Conservation (phyloP, 2,888 invertebrate genomes). For the Dryococelus australis region DNA sequence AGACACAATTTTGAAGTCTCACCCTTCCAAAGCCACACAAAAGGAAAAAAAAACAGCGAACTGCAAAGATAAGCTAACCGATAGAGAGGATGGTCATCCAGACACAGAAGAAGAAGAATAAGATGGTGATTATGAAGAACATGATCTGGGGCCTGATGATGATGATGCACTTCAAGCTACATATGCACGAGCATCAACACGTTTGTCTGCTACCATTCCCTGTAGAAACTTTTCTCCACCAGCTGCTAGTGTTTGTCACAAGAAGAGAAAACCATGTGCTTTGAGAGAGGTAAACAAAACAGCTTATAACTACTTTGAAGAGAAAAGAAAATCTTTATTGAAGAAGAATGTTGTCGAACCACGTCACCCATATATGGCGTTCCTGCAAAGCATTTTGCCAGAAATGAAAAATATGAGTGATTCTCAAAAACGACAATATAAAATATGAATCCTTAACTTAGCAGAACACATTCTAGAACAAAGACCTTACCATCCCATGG, state of each 20-base stretch:
- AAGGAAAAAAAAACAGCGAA: not conserved
- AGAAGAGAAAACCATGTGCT: not conserved
- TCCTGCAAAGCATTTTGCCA: not conserved
- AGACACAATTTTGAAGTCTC: slow-evolving; percentile 19
- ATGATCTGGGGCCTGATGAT: not conserved
- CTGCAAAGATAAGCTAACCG: slow-evolving; percentile 22
- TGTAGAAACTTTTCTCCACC: not conserved
- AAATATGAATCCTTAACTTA: not conserved
- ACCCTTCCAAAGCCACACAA: not conserved
- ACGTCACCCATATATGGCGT: not conserved
- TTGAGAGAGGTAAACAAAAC: not conserved
- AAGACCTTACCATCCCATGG: too few species aligned
- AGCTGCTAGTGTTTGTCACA: not conserved
- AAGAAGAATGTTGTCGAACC: not conserved
- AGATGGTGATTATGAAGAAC: slow-evolving; percentile 41
- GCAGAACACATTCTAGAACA: not conserved
- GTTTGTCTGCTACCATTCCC: not conserved
- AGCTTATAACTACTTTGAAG: not conserved
- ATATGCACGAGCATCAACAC: not conserved
- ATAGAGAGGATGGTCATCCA: slow-evolving; percentile 42
- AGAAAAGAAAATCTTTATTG: not conserved
- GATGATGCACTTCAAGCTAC: slow-evolving; percentile 35
- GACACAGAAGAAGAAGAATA: slow-evolving; percentile 36
- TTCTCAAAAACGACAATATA: not conserved
- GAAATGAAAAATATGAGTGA: not conserved